A percentile compares a stretch with the other conserved stretches of the same genome.
Evolutionary conservation across 30 jellyfish, hydroid and myxozoan genomes (phyloP).

Genomic region (Hydractinia echinata): DNA sequence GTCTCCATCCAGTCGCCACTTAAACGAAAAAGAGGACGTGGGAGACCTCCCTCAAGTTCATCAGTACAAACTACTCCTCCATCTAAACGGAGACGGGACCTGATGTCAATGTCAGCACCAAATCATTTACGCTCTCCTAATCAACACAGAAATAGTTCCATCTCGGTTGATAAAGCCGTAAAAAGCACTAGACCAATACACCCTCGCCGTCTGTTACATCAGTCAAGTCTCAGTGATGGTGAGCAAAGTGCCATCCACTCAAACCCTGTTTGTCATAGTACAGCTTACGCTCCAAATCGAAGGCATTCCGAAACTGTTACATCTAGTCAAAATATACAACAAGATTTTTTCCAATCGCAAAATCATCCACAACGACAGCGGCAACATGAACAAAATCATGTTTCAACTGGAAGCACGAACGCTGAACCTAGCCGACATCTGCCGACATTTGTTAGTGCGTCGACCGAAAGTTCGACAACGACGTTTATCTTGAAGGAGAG

Average conservation of each 20-base stretch:
- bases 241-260: neutral
- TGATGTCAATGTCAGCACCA: too few species aligned
- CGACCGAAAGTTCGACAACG: constrained; percentile 5
- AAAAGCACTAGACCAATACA: constrained; percentile 2
- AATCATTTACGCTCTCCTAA: neutral
- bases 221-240: constrained; percentile 3
- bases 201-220: constrained; percentile 32
- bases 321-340: neutral
- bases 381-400: too few species aligned
- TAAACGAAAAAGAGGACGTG: constrained; percentile 27
- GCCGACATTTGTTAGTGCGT: neutral
- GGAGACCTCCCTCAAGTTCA: neutral
- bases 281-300: neutral
- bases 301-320: neutral
- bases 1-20: constrained; percentile 12
- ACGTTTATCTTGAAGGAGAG: constrained; percentile 29
- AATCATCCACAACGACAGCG: neutral
- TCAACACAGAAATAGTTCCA: neutral
- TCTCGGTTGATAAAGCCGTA: neutral
- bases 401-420: neutral
- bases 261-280: neutral
- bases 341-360: neutral
- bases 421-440: neutral
- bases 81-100: neutral
- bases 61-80: neutral